phyloP scores from a whole-genome alignment of 2,113 vertebrate genomes.

The Misgurnus mizolepis region DNA sequence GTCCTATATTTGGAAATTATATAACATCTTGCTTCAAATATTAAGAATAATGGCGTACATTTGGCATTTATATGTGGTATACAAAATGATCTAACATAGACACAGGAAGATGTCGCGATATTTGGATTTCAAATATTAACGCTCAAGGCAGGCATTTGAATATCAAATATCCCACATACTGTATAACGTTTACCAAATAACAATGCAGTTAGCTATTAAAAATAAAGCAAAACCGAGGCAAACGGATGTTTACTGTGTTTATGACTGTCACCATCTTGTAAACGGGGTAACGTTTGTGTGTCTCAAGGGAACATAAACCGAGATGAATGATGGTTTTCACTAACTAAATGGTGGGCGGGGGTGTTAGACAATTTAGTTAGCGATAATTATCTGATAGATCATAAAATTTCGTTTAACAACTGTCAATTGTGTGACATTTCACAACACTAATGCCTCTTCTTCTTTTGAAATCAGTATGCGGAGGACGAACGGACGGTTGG shows the following conservation, averaged over 20 bases:
- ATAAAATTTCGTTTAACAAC: background rate
- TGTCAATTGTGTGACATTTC: background rate
- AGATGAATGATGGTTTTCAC: background rate
- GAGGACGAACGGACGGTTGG: background rate
- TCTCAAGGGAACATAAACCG: constrained; percentile 14
- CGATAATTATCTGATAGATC: background rate
- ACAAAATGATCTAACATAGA: too few relatives aligned
- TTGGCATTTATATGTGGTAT: too few relatives aligned
- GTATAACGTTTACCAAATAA: too few relatives aligned
- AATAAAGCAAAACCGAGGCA: background rate
- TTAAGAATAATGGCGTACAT: too few relatives aligned
- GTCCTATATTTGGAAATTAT: too few relatives aligned
- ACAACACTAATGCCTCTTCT: background rate
- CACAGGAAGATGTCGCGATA: too few relatives aligned
- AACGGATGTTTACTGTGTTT: constrained; percentile 11
- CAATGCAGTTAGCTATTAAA: background rate
- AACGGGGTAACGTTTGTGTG: background rate
- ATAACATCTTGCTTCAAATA: too few relatives aligned
- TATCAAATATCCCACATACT: too few relatives aligned
- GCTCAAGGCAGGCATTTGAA: background rate
- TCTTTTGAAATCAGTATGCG: background rate
- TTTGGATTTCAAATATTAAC: background rate
- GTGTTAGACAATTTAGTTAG: background rate
- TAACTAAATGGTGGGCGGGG: background rate
- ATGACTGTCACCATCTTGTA: constrained; percentile 25